Evolutionary conservation across 2,888 invertebrate genomes (phyloP).

Genomic region (Patella caerulea): DNA sequence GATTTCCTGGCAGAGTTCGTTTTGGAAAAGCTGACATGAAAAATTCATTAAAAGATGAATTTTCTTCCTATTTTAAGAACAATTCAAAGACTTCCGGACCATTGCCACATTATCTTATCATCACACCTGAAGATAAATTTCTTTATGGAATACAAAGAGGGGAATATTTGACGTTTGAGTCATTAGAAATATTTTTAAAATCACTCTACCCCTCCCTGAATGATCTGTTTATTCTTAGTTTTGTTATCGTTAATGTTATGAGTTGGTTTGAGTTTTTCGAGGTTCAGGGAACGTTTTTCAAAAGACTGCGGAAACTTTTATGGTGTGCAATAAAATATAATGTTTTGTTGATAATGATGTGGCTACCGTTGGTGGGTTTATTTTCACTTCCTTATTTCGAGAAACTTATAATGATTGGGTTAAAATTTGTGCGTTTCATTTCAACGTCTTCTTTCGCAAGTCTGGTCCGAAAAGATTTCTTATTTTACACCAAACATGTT

Average conservation of each 20-base stretch:
- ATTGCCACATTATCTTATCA: slow-evolving; percentile 70
- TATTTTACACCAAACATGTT: slow-evolving; percentile 47
- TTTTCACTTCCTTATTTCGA: slow-evolving; percentile 70
- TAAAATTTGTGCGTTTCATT: slow-evolving; percentile 65
- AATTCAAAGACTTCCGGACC: neutral
- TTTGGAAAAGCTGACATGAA: slow-evolving; percentile 69
- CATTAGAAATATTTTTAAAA: slow-evolving; percentile 72
- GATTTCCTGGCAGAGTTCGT: slow-evolving; percentile 74
- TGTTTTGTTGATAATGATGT: slow-evolving; percentile 70
- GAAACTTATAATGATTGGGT: slow-evolving; percentile 60
- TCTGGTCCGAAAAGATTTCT: slow-evolving; percentile 58
- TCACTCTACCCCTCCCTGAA: slow-evolving; percentile 74
- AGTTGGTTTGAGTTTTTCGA: slow-evolving; percentile 72
- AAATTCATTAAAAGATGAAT: slow-evolving; percentile 41
- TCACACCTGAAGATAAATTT: slow-evolving; percentile 71
- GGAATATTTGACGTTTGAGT: slow-evolving; percentile 71
- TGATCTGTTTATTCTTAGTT: slow-evolving; percentile 73
- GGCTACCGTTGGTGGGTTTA: slow-evolving; percentile 73
- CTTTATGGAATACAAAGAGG: slow-evolving; percentile 71
- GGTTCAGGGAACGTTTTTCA: slow-evolving; percentile 63
- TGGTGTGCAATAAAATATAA: slow-evolving; percentile 73
- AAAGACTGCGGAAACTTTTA: slow-evolving; percentile 68
- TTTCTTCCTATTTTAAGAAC: neutral
- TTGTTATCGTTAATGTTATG: slow-evolving; percentile 72
- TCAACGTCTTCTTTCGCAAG: slow-evolving; percentile 65